phyloP scores from a whole-genome alignment of 2,113 vertebrate species.

The Phaethon lepturus region DNA sequence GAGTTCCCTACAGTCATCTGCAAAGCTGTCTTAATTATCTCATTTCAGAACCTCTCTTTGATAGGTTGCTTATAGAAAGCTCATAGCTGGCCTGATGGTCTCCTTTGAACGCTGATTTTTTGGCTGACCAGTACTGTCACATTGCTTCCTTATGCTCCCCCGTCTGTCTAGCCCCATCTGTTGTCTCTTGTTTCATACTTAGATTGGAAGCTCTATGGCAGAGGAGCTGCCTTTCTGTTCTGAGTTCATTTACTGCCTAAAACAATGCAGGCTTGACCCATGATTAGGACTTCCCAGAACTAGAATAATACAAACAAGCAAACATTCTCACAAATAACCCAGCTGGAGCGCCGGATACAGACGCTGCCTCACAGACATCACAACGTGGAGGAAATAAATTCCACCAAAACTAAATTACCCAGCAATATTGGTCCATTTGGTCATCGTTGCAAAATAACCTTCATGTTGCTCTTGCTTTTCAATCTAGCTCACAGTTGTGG shows the following conservation, averaged over 20 bases:
- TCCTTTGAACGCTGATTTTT: constrained; percentile 28
- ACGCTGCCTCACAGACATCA: neutral
- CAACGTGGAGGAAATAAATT: constrained; percentile 19
- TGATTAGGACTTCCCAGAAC: constrained; percentile 14
- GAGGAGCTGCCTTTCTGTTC: neutral
- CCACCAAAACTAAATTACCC: constrained; percentile 36
- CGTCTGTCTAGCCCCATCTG: constrained; percentile 61
- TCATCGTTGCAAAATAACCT: neutral
- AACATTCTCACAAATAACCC: constrained; percentile 29
- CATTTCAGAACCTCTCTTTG: constrained; percentile 23
- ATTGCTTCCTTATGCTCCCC: constrained; percentile 62
- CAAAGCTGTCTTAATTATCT: constrained; percentile 35
- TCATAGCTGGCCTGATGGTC: constrained; percentile 10
- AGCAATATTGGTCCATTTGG: neutral
- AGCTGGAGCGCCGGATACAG: constrained; percentile 20
- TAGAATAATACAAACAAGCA: neutral
- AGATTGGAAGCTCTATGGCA: neutral
- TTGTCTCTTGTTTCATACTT: constrained; percentile 41
- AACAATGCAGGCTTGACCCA: constrained; percentile 39
- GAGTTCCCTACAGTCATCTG: neutral
- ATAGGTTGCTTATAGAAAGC: neutral
- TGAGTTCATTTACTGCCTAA: constrained; percentile 7
- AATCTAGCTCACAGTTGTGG: neutral
- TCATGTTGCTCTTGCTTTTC: neutral
- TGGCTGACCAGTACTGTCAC: constrained; percentile 48